Base-by-base conservation (phyloP, 1,140 invertebrate genomes). In the Ooceraea biroi region DNA sequence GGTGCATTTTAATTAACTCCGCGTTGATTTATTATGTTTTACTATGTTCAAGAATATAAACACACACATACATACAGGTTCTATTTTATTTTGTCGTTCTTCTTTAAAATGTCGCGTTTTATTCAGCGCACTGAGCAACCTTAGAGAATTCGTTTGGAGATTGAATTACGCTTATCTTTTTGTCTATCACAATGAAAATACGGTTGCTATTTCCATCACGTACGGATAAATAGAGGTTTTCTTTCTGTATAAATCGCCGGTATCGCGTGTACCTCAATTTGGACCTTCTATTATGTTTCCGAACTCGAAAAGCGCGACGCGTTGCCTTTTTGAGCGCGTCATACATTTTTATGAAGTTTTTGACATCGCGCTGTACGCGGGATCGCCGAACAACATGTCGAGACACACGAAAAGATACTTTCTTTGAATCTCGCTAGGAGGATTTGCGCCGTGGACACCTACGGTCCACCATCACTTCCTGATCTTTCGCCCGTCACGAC, bases 291-390 rank as follows among this genome's bases (percentile, higher is more conserved):
- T 22, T 52, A n/a, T 52, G 12, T 30, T 22, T 2, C 14, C n/a
- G 1, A 63, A 50, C 17, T 58, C 52, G 22, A 57, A 48, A 36
- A 71, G 65, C 65, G 7, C 50, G 50, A 57, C 65, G 69, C 48
- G 48, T 69, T 44, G 63, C 22, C 25, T n/a, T 58, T 36, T 41
- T 25, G 74, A 66, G 30, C 50, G 50, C 22, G 65, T 46, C 65
- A 80, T 80, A 58, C 76, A 80, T 80, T 71, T 80, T 80, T 80
- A 80, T 71, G 50, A 80, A 80, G 50, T 22, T 46, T 17, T 7
- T n/a, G 12, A 27, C 22, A 22, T 17, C 3, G 8, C 12, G 44
- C 55, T 55, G 63, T 30, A 50, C 22, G 10, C 22, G 17, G 12
- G n/a, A 27, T 11, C 22, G 8, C 12, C 30, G 19, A 66, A 66